Evolutionary conservation across 2,113 vertebrate genomes (phyloP).

Genomic region (Salvelinus fontinalis): DNA sequence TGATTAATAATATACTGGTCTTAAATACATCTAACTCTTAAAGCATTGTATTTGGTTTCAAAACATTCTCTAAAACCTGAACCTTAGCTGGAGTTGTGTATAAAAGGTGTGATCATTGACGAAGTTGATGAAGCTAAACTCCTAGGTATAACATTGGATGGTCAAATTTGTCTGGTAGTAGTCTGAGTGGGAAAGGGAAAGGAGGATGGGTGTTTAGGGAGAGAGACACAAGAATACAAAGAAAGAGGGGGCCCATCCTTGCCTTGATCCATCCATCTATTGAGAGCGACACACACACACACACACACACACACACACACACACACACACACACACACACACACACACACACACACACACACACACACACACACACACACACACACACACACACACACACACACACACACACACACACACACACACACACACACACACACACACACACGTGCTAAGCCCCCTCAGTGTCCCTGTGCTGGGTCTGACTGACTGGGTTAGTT

Average conservation of each 20-base stretch:
- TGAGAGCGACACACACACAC: slow-evolving; percentile 42
- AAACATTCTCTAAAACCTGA: too few species aligned
- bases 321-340: background rate
- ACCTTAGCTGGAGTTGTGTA: too few species aligned
- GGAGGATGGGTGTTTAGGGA: slow-evolving; percentile 68
- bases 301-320: background rate
- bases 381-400: background rate
- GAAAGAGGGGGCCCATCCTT: slow-evolving; percentile 57
- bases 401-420: background rate
- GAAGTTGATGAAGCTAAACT: too few species aligned
- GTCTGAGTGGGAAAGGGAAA: too few species aligned
- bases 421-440: background rate
- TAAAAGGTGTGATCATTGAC: too few species aligned
- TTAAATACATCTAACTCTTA: too few species aligned
- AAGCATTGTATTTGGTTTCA: too few species aligned
- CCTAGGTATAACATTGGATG: too few species aligned
- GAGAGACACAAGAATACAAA: slow-evolving; percentile 66
- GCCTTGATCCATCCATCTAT: slow-evolving; percentile 69
- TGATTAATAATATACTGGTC: too few species aligned
- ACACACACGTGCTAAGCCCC: background rate
- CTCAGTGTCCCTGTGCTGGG: slow-evolving; percentile 19
- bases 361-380: background rate
- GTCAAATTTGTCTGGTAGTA: too few species aligned
- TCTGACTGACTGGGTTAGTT: slow-evolving; percentile 36
- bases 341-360: background rate